phyloP scores from a whole-genome alignment of 2,888 invertebrate species.

The Melieria crassipennis region DNA sequence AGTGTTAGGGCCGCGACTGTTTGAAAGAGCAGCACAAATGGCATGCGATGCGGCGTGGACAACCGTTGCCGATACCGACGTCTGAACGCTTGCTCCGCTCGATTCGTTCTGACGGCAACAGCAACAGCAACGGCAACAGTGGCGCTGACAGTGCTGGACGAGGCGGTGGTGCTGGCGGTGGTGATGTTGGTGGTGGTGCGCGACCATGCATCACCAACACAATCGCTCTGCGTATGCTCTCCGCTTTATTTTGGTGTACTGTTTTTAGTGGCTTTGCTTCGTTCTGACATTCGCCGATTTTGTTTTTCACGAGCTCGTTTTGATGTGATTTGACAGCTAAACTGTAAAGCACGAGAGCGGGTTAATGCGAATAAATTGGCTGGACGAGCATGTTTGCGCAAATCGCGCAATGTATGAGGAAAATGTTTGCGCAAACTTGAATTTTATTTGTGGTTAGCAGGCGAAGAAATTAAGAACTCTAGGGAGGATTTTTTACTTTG shows the following conservation, averaged over 20 bases:
- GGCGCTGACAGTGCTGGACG: background rate
- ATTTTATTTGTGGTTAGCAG: no score
- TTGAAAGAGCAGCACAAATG: conserved; percentile 66
- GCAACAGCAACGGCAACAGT: background rate
- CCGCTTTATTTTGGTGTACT: conserved; percentile 19
- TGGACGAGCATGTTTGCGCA: conserved; percentile 6
- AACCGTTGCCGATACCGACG: conserved; percentile 28
- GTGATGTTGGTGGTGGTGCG: conserved; percentile 17
- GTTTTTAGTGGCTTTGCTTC: conserved; percentile 29
- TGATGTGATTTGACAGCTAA: background rate
- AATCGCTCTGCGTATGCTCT: conserved; percentile 26
- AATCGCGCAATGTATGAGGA: background rate
- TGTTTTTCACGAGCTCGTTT: conserved; percentile 3
- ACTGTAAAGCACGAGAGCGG: background rate
- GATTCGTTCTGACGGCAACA: conserved; percentile 36
- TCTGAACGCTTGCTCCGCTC: conserved; percentile 37
- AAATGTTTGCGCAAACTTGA: no score
- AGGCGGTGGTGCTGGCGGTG: conserved; percentile 17
- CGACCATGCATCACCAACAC: conserved; percentile 12
- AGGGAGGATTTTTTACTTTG: no score
- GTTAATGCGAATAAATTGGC: background rate
- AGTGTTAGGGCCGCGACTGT: conserved; percentile 67
- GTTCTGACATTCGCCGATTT: conserved; percentile 29
- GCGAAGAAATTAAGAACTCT: no score
- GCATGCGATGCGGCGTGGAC: conserved; percentile 51